Conservation (phyloP, 1,140 invertebrate genomes). For the Meloidogyne floridensis region DNA sequence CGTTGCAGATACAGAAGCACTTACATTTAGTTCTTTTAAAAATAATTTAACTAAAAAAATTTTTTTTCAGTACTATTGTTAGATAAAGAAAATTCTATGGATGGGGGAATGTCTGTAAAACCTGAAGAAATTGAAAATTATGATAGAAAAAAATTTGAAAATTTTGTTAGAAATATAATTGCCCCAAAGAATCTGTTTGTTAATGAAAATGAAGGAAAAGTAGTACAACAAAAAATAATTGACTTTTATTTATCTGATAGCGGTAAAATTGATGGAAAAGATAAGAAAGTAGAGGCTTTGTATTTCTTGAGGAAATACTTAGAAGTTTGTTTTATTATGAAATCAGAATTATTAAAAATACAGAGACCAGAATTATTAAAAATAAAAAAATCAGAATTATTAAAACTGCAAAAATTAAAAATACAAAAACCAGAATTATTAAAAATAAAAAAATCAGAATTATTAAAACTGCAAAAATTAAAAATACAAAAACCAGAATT, state of each 20-base stretch:
- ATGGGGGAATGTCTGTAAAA: not conserved
- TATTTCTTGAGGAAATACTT: slow-evolving; percentile 40
- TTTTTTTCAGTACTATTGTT: not conserved
- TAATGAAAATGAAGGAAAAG: slow-evolving; percentile 14
- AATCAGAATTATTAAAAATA: no score
- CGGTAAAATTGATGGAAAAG: slow-evolving; percentile 1
- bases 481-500: not conserved
- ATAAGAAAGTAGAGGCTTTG: not conserved
- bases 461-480: not conserved
- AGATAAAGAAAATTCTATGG: not conserved
- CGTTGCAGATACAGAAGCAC: not conserved
- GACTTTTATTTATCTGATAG: slow-evolving; percentile 38
- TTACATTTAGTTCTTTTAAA: slow-evolving; percentile 5
- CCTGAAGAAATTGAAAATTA: slow-evolving; percentile 24
- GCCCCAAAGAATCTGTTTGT: slow-evolving; percentile 33
- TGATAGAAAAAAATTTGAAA: slow-evolving; percentile 30
- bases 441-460: not conserved
- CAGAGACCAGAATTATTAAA: no score
- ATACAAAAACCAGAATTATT: not conserved
- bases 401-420: not conserved
- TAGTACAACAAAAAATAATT: slow-evolving; percentile 41
- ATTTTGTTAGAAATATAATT: slow-evolving; percentile 27
- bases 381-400: no score
- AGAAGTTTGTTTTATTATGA: slow-evolving; percentile 1
- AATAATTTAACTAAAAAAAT: not conserved